Evolutionary conservation across 2,797 vertebrate genomes (phyloP).

Genomic region (Darevskia mixta): DNA sequence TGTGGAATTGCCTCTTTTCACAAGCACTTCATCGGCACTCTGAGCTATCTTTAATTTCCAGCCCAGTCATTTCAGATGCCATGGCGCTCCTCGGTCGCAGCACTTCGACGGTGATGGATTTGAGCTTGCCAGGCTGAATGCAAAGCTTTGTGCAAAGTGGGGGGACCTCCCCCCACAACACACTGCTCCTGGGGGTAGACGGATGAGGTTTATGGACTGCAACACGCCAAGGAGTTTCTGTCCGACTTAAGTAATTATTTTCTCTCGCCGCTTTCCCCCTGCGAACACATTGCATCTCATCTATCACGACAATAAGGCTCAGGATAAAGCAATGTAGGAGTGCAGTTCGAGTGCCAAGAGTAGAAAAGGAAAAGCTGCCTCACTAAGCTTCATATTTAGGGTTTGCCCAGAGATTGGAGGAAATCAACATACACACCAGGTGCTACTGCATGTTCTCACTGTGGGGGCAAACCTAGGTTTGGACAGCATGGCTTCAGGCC

Average conservation of each 20-base stretch:
- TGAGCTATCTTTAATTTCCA: constrained; percentile 38
- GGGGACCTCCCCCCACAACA: not conserved
- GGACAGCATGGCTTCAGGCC: not conserved
- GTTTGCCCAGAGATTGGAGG: not conserved
- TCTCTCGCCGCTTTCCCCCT: not conserved
- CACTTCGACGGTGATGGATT: not conserved
- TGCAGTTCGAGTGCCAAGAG: constrained; percentile 38
- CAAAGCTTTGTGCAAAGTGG: not conserved
- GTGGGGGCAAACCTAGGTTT: not conserved
- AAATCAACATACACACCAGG: not conserved
- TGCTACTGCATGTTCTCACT: not conserved
- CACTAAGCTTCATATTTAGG: constrained; percentile 25
- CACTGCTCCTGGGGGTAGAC: constrained; percentile 26
- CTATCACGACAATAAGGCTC: constrained; percentile 5
- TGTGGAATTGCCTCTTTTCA: constrained; percentile 41
- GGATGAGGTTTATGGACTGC: constrained; percentile 19
- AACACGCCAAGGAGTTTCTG: constrained; percentile 26
- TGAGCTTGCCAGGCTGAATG: constrained; percentile 39
- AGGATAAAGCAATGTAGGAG: constrained; percentile 49
- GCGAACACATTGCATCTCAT: not conserved
- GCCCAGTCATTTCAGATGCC: constrained; percentile 33
- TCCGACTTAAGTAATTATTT: constrained; percentile 33
- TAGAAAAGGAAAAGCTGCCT: constrained; percentile 25
- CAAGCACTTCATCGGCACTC: constrained; percentile 3
- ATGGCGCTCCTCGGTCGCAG: constrained; percentile 35